Conservation (phyloP, 2,888 invertebrate species). For the Ichneumoninae sp. region DNA sequence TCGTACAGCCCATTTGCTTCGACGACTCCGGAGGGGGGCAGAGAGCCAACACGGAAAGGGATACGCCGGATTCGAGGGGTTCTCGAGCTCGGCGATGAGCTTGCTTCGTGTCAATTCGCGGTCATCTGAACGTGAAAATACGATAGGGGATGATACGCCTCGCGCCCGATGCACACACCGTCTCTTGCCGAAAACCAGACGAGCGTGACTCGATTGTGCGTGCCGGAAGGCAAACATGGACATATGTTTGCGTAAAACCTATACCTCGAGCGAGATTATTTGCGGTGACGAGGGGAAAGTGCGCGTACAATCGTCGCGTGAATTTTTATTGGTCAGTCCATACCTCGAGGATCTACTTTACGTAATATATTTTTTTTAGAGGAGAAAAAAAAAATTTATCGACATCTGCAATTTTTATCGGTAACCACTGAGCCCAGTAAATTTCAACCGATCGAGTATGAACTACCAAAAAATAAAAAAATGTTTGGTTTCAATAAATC, state of each 20-base stretch:
- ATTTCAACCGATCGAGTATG: neutral
- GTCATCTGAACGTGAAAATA: constrained; percentile 73
- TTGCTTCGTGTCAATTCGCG: constrained; percentile 69
- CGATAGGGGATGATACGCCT: constrained; percentile 39
- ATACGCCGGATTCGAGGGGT: constrained; percentile 47
- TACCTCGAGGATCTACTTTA: neutral
- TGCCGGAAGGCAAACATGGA: constrained; percentile 81
- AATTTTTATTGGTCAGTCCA: constrained; percentile 43
- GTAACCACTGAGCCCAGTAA: neutral
- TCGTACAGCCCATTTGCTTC: constrained; percentile 62
- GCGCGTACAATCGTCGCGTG: constrained; percentile 38
- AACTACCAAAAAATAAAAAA: neutral
- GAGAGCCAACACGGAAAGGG: constrained; percentile 40
- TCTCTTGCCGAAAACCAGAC: constrained; percentile 69
- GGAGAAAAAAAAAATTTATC: neutral
- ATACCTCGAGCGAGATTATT: constrained; percentile 62
- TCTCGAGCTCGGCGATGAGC: constrained; percentile 32
- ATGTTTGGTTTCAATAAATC: neutral
- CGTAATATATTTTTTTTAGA: neutral
- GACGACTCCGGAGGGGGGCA: constrained; percentile 36
- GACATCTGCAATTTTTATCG: neutral
- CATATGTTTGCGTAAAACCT: constrained; percentile 81
- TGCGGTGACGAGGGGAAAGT: constrained; percentile 8
- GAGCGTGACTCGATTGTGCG: constrained; percentile 78
- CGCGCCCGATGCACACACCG: constrained; percentile 34